Evolutionary conservation across 2,797 vertebrate species (phyloP).

Genomic region (Gila robusta): DNA sequence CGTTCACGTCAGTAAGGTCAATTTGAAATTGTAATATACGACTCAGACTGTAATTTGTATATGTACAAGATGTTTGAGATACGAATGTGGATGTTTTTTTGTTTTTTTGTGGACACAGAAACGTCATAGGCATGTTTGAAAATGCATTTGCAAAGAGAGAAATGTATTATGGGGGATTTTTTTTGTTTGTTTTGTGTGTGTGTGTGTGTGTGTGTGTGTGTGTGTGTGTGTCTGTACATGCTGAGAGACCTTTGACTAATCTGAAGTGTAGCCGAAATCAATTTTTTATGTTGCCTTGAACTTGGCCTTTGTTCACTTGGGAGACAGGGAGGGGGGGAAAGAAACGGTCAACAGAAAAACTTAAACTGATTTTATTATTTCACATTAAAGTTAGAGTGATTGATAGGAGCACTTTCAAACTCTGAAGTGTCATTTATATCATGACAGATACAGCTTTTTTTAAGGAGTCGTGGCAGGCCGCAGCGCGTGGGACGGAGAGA

Average conservation of each 20-base stretch:
- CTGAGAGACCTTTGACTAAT: slow-evolving; percentile 72
- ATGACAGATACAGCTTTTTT: slow-evolving; percentile 68
- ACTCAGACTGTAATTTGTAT: not conserved
- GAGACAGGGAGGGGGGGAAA: not conserved
- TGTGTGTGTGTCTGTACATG: slow-evolving; percentile 35
- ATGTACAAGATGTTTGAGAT: not conserved
- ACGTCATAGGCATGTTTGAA: slow-evolving; percentile 78
- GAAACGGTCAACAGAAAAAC: slow-evolving; percentile 55
- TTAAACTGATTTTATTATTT: slow-evolving; percentile 80
- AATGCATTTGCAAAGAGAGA: slow-evolving; percentile 79
- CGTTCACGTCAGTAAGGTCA: slow-evolving; percentile 53
- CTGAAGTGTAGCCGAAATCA: slow-evolving; percentile 83
- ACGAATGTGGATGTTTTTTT: not conserved
- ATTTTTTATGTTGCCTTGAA: slow-evolving; percentile 82
- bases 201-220: slow-evolving; percentile 45
- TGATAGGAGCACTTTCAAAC: slow-evolving; percentile 78
- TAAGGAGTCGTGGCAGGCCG: slow-evolving; percentile 46
- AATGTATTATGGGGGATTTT: slow-evolving; percentile 67
- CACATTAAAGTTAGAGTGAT: slow-evolving; percentile 85
- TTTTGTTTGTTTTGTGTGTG: not conserved
- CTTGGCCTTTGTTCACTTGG: slow-evolving; percentile 73
- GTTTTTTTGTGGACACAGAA: slow-evolving; percentile 66
- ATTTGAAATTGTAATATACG: not conserved
- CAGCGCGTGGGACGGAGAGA: slow-evolving; percentile 26
- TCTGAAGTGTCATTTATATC: slow-evolving; percentile 84